Evolutionary conservation across 2,888 invertebrate species (phyloP).

Genomic region (Gari tellinella): DNA sequence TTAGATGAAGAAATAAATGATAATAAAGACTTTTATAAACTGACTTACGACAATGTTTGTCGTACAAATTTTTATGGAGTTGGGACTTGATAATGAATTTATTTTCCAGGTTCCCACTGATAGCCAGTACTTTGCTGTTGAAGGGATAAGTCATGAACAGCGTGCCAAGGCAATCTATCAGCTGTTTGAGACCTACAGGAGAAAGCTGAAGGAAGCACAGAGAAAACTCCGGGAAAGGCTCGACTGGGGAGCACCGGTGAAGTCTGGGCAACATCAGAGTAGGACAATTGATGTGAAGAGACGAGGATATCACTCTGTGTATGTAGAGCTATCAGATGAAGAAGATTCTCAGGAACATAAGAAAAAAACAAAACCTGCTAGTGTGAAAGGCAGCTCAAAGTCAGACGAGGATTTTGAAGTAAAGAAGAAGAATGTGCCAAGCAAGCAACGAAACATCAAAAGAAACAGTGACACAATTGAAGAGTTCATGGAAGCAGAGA

Average conservation of each 20-base stretch:
- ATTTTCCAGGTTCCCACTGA: constrained; percentile 19
- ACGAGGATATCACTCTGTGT: constrained; percentile 44
- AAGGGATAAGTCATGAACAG: constrained; percentile 14
- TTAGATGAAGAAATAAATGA: too few relatives aligned
- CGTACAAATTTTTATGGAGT: too few relatives aligned
- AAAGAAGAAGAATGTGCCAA: too few relatives aligned
- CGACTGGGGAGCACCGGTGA: constrained; percentile 67
- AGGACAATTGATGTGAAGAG: constrained; percentile 63
- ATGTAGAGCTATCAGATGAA: constrained; percentile 22
- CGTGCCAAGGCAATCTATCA: constrained; percentile 64
- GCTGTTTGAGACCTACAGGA: constrained; percentile 64
- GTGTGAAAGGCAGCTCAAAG: background rate
- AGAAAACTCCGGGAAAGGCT: constrained; percentile 21
- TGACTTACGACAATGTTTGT: too few relatives aligned
- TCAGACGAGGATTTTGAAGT: background rate
- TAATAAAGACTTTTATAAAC: too few relatives aligned
- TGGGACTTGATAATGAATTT: too few relatives aligned
- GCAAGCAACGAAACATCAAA: background rate
- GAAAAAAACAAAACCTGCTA: background rate
- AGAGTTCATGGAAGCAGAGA: constrained; percentile 21
- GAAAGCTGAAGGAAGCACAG: constrained; percentile 57
- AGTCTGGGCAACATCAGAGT: constrained; percentile 63
- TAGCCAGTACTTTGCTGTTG: constrained; percentile 25
- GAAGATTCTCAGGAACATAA: constrained; percentile 21
- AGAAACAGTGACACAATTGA: background rate